Evolutionary conservation across 2,113 vertebrate genomes (phyloP).

Genomic region (Mobula birostris): DNA sequence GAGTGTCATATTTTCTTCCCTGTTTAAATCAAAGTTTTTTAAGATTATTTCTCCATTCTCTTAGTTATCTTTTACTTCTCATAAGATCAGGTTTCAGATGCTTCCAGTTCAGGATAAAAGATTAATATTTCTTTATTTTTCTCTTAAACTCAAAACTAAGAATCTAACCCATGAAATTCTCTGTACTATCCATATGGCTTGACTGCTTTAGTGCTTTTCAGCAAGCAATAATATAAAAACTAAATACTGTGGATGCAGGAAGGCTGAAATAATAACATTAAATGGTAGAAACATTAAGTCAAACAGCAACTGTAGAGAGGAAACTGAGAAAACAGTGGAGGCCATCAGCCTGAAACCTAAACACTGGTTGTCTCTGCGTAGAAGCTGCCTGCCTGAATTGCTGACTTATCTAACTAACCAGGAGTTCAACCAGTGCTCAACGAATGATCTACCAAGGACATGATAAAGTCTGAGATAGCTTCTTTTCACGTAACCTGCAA

Average conservation of each 20-base stretch:
- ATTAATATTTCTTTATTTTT: background rate
- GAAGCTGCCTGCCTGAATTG: too few relatives aligned
- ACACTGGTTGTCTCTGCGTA: too few relatives aligned
- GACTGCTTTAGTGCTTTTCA: background rate
- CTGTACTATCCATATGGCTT: background rate
- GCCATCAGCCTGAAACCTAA: too few relatives aligned
- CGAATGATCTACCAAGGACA: background rate
- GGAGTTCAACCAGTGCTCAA: background rate
- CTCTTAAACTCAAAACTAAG: background rate
- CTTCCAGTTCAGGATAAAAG: background rate
- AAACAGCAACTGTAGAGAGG: too few relatives aligned
- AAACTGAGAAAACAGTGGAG: too few relatives aligned
- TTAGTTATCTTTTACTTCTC: background rate
- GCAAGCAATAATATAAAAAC: background rate
- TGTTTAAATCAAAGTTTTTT: background rate
- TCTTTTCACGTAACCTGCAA: background rate
- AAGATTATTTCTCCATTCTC: background rate
- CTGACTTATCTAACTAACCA: background rate
- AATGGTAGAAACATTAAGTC: too few relatives aligned
- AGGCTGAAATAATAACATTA: too few relatives aligned
- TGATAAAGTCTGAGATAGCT: background rate
- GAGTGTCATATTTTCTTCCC: background rate
- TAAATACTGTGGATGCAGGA: too few relatives aligned
- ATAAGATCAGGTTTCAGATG: background rate
- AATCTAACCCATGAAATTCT: background rate